Evolutionary conservation across 2,797 vertebrate genomes (phyloP).

Genomic region (Lacerta viridis): DNA sequence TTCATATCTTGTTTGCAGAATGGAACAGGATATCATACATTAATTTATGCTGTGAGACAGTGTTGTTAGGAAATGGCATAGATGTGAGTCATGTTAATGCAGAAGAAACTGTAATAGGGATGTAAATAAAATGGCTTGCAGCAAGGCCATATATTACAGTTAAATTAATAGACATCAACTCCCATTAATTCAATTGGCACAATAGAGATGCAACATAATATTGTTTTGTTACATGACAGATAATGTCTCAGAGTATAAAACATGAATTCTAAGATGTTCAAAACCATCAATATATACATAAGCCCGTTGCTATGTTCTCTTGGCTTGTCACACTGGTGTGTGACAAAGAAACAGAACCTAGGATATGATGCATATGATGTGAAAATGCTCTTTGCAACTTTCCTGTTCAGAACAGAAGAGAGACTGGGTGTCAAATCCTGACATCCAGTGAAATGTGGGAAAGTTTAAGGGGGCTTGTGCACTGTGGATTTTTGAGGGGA

Average conservation of each 20-base stretch:
- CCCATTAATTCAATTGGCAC: background rate
- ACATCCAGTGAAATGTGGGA: no score
- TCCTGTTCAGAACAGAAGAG: no score
- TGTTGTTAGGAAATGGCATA: background rate
- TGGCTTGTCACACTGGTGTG: background rate
- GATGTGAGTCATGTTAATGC: slow-evolving; percentile 17
- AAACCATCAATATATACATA: background rate
- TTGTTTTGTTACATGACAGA: slow-evolving; percentile 30
- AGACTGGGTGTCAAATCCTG: no score
- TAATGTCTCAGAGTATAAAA: background rate
- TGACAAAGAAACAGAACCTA: background rate
- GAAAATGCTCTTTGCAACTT: background rate
- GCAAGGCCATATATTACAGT: slow-evolving; percentile 11
- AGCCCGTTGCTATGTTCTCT: background rate
- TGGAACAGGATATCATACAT: background rate
- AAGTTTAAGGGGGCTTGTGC: no score
- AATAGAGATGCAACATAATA: background rate
- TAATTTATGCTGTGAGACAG: background rate
- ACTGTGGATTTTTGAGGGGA: no score
- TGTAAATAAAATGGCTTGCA: slow-evolving; percentile 8
- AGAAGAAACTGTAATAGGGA: slow-evolving; percentile 16
- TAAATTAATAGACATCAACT: slow-evolving; percentile 38
- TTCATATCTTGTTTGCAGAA: slow-evolving; percentile 34
- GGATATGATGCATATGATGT: background rate
- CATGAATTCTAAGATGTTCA: background rate